Evolutionary conservation across 2,797 vertebrate species (phyloP).

Genomic region (Kryptopterus vitreolus): DNA sequence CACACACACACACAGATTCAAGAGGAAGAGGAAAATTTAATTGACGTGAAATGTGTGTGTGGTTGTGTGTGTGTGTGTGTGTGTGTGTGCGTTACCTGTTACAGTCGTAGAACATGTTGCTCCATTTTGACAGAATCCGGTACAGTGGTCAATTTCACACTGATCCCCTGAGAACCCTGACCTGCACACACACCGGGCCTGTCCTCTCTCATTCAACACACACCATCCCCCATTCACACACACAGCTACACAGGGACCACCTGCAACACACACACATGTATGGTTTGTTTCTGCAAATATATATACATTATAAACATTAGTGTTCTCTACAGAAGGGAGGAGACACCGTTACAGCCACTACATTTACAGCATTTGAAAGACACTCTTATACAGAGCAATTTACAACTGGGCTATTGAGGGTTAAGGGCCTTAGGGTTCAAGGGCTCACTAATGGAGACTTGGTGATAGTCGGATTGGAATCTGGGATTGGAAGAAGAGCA

Average conservation of each 20-base stretch:
- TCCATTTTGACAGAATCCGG: constrained; percentile 83
- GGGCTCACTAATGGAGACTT: too few relatives aligned
- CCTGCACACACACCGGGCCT: constrained; percentile 82
- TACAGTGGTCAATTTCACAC: constrained; percentile 83
- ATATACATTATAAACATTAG: too few relatives aligned
- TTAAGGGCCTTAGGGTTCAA: too few relatives aligned
- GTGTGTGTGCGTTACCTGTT: constrained; percentile 69
- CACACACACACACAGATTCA: constrained; percentile 78
- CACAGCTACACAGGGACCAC: constrained; percentile 75
- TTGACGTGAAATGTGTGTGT: not conserved
- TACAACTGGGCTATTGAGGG: too few relatives aligned
- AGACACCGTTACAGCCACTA: too few relatives aligned
- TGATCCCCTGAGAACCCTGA: constrained; percentile 83
- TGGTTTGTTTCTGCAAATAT: not conserved
- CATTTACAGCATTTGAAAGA: too few relatives aligned
- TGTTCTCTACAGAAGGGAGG: too few relatives aligned
- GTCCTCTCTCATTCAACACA: constrained; percentile 81
- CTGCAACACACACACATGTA: constrained; percentile 60
- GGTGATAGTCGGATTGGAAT: too few relatives aligned
- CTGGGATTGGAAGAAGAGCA: too few relatives aligned
- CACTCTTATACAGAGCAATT: too few relatives aligned
- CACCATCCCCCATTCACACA: constrained; percentile 86
- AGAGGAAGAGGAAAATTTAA: not conserved
- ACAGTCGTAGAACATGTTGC: constrained; percentile 79
- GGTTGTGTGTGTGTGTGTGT: constrained; percentile 3